phyloP scores from a whole-genome alignment of 2,797 vertebrate genomes.

The Adelosebastes latens region DNA sequence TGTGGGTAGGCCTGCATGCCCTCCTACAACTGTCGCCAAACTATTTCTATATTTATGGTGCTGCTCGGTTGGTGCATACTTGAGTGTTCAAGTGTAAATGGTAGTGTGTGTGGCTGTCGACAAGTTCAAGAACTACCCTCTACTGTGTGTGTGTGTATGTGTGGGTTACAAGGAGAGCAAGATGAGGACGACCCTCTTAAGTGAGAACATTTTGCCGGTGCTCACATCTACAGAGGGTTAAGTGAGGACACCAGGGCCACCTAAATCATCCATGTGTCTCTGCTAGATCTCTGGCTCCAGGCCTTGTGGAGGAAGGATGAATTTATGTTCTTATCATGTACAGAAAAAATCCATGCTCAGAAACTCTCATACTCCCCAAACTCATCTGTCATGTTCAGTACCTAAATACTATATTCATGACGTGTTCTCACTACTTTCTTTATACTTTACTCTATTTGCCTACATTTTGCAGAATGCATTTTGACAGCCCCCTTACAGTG shows the following conservation, averaged over 20 bases:
- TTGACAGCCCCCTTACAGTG: background rate
- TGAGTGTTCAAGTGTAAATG: constrained; percentile 60
- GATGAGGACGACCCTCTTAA: constrained; percentile 29
- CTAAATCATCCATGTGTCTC: constrained; percentile 38
- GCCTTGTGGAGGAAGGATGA: background rate
- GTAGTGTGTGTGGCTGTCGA: constrained; percentile 56
- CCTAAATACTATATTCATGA: background rate
- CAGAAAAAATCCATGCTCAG: background rate
- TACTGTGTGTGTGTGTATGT: constrained; percentile 1
- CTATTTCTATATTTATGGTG: constrained; percentile 71
- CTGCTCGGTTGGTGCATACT: constrained; percentile 58
- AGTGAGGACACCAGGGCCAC: constrained; percentile 40
- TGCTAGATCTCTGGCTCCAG: constrained; percentile 7
- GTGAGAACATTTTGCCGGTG: constrained; percentile 19
- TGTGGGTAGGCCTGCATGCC: constrained; percentile 34
- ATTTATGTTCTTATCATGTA: background rate
- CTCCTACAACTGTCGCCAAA: constrained; percentile 65
- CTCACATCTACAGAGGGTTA: constrained; percentile 31
- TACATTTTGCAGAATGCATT: background rate
- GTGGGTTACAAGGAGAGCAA: background rate
- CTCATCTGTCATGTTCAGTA: background rate
- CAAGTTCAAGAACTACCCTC: constrained; percentile 36
- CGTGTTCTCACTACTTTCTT: background rate
- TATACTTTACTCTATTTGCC: background rate
- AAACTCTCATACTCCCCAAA: background rate